Evolutionary conservation across 2,797 vertebrate species (phyloP).

Genomic region (Columba guinea): DNA sequence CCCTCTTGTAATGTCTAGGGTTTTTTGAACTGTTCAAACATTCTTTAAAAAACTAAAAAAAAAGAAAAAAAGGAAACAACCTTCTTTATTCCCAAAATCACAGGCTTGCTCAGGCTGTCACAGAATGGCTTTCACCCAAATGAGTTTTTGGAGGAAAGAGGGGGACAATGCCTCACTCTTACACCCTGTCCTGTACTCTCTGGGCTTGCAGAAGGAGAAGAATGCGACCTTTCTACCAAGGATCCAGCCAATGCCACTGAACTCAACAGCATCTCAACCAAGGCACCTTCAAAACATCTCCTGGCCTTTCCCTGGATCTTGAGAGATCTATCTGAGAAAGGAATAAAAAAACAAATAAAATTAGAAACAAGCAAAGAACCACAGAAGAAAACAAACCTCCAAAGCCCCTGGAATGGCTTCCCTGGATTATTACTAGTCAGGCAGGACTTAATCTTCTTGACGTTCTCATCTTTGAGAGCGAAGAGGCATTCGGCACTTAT

Average conservation of each 20-base stretch:
- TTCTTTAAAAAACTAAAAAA: background rate
- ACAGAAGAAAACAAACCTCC: background rate
- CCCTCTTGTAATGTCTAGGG: background rate
- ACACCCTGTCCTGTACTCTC: rapidly evolving
- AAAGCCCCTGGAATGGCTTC: slow-evolving; percentile 1
- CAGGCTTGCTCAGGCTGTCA: background rate
- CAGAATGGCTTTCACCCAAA: rapidly evolving
- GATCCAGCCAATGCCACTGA: background rate
- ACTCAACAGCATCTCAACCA: background rate
- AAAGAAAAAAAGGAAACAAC: background rate
- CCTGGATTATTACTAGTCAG: slow-evolving; percentile 32
- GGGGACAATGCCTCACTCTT: rapidly evolving
- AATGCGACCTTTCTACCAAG: background rate
- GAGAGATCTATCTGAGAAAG: background rate
- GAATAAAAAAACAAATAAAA: background rate
- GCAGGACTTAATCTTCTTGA: slow-evolving; percentile 52
- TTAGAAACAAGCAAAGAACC: background rate
- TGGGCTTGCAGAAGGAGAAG: background rate
- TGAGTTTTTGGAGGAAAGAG: background rate
- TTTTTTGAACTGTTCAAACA: background rate
- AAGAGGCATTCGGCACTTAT: slow-evolving; percentile 60
- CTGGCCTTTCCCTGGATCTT: background rate
- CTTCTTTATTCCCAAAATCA: background rate
- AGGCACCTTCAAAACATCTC: background rate
- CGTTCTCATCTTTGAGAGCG: slow-evolving; percentile 47